Base-by-base conservation (phyloP, 2,888 invertebrate species). In the Operophtera brumata region DNA sequence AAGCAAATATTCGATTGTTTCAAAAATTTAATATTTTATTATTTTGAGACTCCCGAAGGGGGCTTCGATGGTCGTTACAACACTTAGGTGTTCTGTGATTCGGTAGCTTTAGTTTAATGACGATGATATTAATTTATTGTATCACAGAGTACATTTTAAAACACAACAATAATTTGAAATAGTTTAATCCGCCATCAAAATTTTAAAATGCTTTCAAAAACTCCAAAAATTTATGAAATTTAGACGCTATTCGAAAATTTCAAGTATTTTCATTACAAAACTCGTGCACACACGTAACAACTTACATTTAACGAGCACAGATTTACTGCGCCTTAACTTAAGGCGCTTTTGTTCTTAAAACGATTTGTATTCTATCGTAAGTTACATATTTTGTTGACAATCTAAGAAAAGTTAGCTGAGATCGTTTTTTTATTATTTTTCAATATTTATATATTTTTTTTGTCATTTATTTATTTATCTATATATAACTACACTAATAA, bases 401-500 rank as follows among this genome's bases (percentile, higher is more conserved):
- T 20, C 50, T 54, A 48, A 54, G 39, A 52, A 30, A 56, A 47
- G 36, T 43, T 44, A 47, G 45, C 70, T 80, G 85, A 86, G 85
- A 85, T 85, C 85, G 76, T 80, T 80, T 84, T 84, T 82, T 83
- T 85, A 73, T 67, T 69, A 59, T 71, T 76, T 82, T 82, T 80
- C 66, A 53, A 65, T 46, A 6, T 69, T 62, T 84, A 71, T 82
- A 75, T 40, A 70, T 77, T 83, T 81, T 80, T 85, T 85, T 82
- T 82, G 73, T 78, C 69, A 75, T 81, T 81, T 82, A 75, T 74
- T 67, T 61, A 62, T 77, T 80, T 52, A 54, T 48, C 34, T 80
- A 75, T 64, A 62, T 59, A 51, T 51, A 4, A 20, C 20, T 54
- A 64, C 11, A 49, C 54, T 62, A 61, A 41, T 32, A 54, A 48